Evolutionary conservation across 92 coral and sea anemone genomes (phyloP).

Genomic region (Zoanthus solanderi): DNA sequence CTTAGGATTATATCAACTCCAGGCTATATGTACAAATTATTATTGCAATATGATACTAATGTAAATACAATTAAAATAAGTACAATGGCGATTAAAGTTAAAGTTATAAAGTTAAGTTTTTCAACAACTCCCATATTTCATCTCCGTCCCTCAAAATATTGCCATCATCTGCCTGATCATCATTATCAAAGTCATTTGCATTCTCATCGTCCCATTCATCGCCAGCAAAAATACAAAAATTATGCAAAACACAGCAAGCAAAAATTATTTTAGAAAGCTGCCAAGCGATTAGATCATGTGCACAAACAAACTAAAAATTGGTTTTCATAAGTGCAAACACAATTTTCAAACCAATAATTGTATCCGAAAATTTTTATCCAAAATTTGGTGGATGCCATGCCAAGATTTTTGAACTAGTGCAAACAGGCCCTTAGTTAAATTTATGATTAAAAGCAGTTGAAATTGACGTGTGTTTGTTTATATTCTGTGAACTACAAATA

Average conservation of each 20-base stretch:
- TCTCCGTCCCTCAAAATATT: slow-evolving; percentile 24
- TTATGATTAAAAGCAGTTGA: too few species aligned
- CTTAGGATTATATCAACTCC: too few species aligned
- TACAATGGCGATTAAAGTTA: too few species aligned
- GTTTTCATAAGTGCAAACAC: slow-evolving; percentile 35
- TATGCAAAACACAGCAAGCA: not conserved
- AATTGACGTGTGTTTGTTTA: too few species aligned
- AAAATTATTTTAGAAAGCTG: too few species aligned
- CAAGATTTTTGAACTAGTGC: slow-evolving; percentile 34
- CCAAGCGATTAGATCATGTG: too few species aligned
- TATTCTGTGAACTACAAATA: too few species aligned
- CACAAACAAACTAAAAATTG: slow-evolving; percentile 8
- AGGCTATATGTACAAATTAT: too few species aligned
- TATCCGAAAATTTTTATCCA: slow-evolving; percentile 19
- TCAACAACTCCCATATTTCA: not conserved
- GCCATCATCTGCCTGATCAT: slow-evolving; percentile 12
- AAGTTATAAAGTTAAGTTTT: too few species aligned
- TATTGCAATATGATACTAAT: too few species aligned
- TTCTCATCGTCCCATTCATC: slow-evolving; percentile 6
- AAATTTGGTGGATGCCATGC: slow-evolving; percentile 40
- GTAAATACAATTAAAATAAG: too few species aligned
- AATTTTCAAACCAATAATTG: slow-evolving; percentile 41
- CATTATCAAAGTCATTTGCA: not conserved
- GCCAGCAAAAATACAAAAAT: slow-evolving; percentile 25
- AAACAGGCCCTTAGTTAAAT: not conserved